A percentile compares a stretch with the other conserved stretches of the same genome.
phyloP scores from a whole-genome alignment of 92 coral and sea anemone genomes.

The Meandrina meandrites region DNA sequence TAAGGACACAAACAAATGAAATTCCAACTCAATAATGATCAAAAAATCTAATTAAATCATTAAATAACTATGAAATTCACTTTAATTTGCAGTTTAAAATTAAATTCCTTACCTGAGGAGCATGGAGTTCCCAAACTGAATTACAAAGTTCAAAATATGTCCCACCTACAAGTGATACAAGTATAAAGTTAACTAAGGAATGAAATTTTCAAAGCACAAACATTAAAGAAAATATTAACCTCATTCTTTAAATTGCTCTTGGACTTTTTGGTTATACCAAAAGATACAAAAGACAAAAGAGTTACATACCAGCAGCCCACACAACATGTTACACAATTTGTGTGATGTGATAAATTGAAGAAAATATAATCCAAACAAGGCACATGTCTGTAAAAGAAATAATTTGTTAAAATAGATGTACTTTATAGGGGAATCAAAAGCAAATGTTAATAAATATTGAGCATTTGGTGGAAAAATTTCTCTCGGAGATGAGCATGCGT shows the following conservation, averaged over 20 bases:
- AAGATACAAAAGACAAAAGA: no score
- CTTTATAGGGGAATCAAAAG: no score
- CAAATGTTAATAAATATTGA: no score
- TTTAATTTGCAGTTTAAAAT: background rate
- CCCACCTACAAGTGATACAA: constrained; percentile 63
- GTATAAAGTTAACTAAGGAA: background rate
- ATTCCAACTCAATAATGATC: background rate
- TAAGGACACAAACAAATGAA: background rate
- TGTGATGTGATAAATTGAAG: constrained; percentile 77
- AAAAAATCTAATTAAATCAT: no score
- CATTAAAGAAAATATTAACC: no score
- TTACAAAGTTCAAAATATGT: constrained; percentile 80
- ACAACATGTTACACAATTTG: constrained; percentile 72
- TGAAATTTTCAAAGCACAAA: no score
- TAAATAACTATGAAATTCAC: background rate
- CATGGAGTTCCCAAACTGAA: constrained; percentile 98
- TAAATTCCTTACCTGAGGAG: constrained; percentile 80
- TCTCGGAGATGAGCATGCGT: no score
- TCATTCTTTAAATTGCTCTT: no score
- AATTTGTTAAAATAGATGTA: background rate
- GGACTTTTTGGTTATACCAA: no score
- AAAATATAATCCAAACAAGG: constrained; percentile 87
- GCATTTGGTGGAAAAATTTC: no score
- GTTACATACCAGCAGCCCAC: constrained; percentile 79
- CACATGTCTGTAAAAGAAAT: constrained; percentile 72